Evolutionary conservation across 2,113 vertebrate species (phyloP), one percentile per base, ranked within the genome.

Genomic region (Calidris pygmaea): DNA sequence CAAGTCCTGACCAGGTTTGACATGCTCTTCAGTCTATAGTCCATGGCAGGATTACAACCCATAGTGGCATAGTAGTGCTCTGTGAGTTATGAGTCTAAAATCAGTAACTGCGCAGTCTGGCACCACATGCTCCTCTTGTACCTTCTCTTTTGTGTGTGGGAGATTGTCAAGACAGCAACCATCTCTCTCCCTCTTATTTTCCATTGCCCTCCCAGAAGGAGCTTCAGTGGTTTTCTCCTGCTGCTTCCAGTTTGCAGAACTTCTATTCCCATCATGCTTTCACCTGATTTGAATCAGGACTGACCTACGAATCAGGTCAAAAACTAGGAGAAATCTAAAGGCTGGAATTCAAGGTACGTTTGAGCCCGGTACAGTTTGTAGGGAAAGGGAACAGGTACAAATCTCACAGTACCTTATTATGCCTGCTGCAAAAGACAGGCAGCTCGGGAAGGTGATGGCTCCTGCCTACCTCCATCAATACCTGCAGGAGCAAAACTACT

Each of bases 51-150:
- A 34, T 81, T 89, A 63, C 35, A 85, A 41, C 12, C 22, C 52
- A 37, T 21, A 50, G 35, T 23, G 26, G 21, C 19, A 30, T 10
- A 53, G 35, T 12, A 83, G 32, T 0, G 0, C 29, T 56, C 6
- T 73, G 56, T 71, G 59, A 80, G 7, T n/a, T 90, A 43, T 18
- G 18, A 87, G 39, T 85, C 41, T 85, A 65, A 89, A 92, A 73
- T 58, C 48, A 21, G 34, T 60, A 74, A 66, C 71, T 73, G 41
- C 70, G 76, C 9, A 37, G 48, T 79, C 67, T 85, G 62, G 35
- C 56, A 87, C 29, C 62, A 90, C 60, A 79, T 30, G 12, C 7
- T 48, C 6, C 35, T 87, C 48, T 60, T 74, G 24, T 43, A 55
- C 37, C 55, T 75, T 52, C 45, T 76, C 7, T 18, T 79, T 7